phyloP scores from a whole-genome alignment of 2,797 vertebrate species.

The Sebastes steindachneri region DNA sequence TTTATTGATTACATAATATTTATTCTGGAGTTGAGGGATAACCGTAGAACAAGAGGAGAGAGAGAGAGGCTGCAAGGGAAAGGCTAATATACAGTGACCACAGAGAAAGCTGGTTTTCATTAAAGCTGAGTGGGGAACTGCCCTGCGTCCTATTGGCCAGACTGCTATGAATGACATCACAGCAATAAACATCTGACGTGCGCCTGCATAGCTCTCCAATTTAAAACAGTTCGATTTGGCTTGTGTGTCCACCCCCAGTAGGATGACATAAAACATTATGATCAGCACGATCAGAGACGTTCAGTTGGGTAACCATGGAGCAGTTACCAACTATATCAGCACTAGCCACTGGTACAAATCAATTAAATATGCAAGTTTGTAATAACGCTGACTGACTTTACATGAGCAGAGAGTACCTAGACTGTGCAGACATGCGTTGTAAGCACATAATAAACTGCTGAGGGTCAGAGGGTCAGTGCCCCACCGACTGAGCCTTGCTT shows the following conservation, averaged over 20 bases:
- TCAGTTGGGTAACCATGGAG: not conserved
- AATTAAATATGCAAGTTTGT: not conserved
- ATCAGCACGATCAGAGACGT: not conserved
- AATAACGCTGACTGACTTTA: not conserved
- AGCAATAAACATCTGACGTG: not conserved
- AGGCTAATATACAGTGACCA: not conserved
- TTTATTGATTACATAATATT: not conserved
- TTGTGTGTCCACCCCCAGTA: not conserved
- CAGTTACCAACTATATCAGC: not conserved
- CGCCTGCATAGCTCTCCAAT: not conserved
- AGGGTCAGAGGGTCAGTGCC: not conserved
- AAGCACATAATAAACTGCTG: not conserved
- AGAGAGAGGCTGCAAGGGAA: not conserved
- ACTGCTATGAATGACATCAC: slow-evolving; percentile 28
- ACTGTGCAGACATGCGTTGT: not conserved
- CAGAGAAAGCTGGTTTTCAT: slow-evolving; percentile 70
- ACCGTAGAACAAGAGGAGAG: not conserved
- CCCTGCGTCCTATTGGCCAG: slow-evolving; percentile 74
- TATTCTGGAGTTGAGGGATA: not conserved
- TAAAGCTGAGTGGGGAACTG: slow-evolving; percentile 51
- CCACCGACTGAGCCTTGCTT: not conserved
- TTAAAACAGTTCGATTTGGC: not conserved
- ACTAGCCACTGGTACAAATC: not conserved
- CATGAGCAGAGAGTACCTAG: not conserved
- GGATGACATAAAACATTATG: not conserved